Conservation (phyloP, 1,140 invertebrate species). For the Lucilia cuprina region DNA sequence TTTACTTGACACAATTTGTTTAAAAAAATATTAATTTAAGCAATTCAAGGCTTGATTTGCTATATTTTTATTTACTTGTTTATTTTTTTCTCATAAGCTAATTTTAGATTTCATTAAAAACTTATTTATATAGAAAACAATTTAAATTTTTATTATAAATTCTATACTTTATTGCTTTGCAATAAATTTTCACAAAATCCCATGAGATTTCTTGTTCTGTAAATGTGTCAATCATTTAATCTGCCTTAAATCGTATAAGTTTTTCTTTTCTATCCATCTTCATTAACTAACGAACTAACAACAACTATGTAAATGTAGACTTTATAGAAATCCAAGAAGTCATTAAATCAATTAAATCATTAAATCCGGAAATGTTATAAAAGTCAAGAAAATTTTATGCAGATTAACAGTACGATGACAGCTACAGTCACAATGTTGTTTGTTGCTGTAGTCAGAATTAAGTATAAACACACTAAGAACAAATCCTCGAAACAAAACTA, state of each 20-base stretch:
- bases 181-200: too few species aligned
- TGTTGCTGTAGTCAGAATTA: not conserved
- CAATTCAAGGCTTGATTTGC: too few species aligned
- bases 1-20: too few species aligned
- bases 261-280: not conserved
- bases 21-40: too few species aligned
- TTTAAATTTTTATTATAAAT: too few species aligned
- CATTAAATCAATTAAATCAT: conserved; percentile 12
- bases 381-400: conserved; percentile 11
- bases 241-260: not conserved
- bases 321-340: not conserved
- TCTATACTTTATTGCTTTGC: too few species aligned
- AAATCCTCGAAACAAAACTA: not conserved
- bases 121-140: too few species aligned
- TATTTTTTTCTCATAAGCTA: too few species aligned
- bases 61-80: too few species aligned
- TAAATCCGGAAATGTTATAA: not conserved
- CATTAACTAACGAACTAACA: not conserved
- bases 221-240: conserved; percentile 3
- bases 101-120: too few species aligned
- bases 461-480: not conserved
- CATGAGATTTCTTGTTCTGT: not conserved
- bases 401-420: not conserved
- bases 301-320: not conserved
- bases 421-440: too few species aligned